Conservation (phyloP, 2,888 invertebrate species). For the Lasioglossum lativentre region DNA sequence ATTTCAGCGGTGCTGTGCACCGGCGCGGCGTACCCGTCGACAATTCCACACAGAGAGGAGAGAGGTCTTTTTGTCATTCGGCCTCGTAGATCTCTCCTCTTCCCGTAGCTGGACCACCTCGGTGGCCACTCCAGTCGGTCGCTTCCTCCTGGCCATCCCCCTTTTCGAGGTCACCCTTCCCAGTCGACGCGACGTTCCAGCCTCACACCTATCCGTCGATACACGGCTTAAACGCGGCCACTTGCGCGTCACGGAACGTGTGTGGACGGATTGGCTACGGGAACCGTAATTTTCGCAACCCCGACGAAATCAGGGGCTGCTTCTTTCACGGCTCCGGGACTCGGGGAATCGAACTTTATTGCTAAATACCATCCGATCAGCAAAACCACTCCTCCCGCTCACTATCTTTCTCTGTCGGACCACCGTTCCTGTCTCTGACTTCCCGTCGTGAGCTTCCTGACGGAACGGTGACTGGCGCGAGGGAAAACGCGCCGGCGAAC, state of each 20-base stretch:
- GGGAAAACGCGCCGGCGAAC: conserved; percentile 50
- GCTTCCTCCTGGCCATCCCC: conserved; percentile 55
- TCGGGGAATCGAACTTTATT: conserved; percentile 84
- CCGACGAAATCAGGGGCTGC: conserved; percentile 84
- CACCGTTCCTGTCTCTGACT: conserved; percentile 34
- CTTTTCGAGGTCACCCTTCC: conserved; percentile 59
- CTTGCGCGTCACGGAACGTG: conserved; percentile 66
- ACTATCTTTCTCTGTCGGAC: not conserved
- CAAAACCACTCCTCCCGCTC: conserved; percentile 75
- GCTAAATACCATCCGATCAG: conserved; percentile 85
- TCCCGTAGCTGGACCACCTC: conserved; percentile 73
- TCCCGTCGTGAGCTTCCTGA: conserved; percentile 42
- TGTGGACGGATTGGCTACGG: conserved; percentile 53
- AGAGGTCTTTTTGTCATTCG: conserved; percentile 77
- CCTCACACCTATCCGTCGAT: conserved; percentile 68
- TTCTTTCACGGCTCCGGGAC: conserved; percentile 80
- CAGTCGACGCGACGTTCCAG: conserved; percentile 43
- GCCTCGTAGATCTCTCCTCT: conserved; percentile 75
- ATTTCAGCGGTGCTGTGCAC: conserved; percentile 61
- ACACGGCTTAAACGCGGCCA: conserved; percentile 76
- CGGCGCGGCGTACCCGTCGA: conserved; percentile 53
- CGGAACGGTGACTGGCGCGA: conserved; percentile 23
- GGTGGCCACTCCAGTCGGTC: conserved; percentile 70
- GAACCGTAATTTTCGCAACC: conserved; percentile 84
- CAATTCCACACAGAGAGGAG: conserved; percentile 40